Percentiles rank a stretch among this genome's conserved stretches.
These are phyloP conservation scores for Cataglyphis albicans DNA, from an alignment of 2,888 invertebrate genomes.

Conservation along the genomic window DNA sequence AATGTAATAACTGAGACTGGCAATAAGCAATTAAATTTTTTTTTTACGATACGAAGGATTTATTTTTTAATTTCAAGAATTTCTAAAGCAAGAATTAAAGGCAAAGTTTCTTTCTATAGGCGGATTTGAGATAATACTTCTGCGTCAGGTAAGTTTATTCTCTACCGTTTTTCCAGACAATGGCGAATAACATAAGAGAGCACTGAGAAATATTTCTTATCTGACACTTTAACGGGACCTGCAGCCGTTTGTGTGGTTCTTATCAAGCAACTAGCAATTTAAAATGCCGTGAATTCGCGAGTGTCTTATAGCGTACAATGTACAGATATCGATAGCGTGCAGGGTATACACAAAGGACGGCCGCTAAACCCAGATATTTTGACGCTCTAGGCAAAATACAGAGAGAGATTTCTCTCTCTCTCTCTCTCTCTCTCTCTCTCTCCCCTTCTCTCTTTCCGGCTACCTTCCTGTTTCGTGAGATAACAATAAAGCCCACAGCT, in stretches of 20 bases:
- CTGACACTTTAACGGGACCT: slow-evolving; percentile 68
- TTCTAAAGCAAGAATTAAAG: neutral
- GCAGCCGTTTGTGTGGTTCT: slow-evolving; percentile 64
- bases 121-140: neutral
- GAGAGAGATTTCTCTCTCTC: slow-evolving; percentile 1
- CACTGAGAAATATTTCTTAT: slow-evolving; percentile 68
- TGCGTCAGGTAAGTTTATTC: slow-evolving; percentile 5
- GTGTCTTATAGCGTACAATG: slow-evolving; percentile 57
- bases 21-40: neutral
- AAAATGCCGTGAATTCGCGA: slow-evolving; percentile 65
- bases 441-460: slow-evolving; percentile 10
- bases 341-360: slow-evolving; percentile 50
- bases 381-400: slow-evolving; percentile 56
- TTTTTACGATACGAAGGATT: neutral
- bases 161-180: slow-evolving; percentile 52
- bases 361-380: slow-evolving; percentile 55
- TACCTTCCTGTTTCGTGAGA: slow-evolving; percentile 51
- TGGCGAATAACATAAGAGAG: slow-evolving; percentile 59
- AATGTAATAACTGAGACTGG: neutral
- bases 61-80: neutral
- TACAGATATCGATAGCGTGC: slow-evolving; percentile 55
- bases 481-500: slow-evolving; percentile 50
- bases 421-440: neutral
- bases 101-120: neutral
- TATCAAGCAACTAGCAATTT: slow-evolving; percentile 71